Base-by-base conservation (phyloP, 2,113 vertebrate genomes). In the Pachypanchax playfairii region DNA sequence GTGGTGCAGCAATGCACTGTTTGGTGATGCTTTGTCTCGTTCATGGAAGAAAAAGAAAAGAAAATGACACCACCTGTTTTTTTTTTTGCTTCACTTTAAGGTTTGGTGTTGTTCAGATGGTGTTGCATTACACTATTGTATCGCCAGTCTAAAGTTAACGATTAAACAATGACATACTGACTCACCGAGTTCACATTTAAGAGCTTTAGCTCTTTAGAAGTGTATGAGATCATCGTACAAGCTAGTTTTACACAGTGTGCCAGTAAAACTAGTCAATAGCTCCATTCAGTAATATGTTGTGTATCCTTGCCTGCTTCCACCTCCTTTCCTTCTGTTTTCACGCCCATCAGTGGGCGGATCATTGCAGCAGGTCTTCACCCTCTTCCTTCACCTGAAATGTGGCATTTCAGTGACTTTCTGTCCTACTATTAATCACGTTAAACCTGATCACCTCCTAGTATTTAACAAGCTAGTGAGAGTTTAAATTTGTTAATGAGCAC, bases 51-150 rank as follows among this genome's bases (percentile, higher is more conserved):
- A 69, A 58, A 67, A 42, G 56, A 80, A 49, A 76, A 74, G 54
- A 25, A 65, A 77, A 56, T 49, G 11, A 18, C 2, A 38, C 14
- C 46, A 26, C 31, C 46, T 47, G 13, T 64, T 80, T 75, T 44
- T 13, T 64, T 80, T 75, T 44, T 38, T 29, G 2, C 6, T 22
- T 2, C 28, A 41, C 25, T 14, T 65, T 62, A 33, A 6, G 2
- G 50, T 24, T 44, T 47, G 13, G 39, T 69, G 65, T 48, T 22
- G 21, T 44, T 44, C 28, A 50, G 17, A 35, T n/a, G 20, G 0
- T 18, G 25, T 73, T 29, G 12, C 39, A 61, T 83, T 76, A 38
- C 47, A 1, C 70, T 9, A 62, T 73, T 83, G 50, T 79, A 31
- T 79, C 6, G 22, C 49, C 39, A 10, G 31, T 65, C 53, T 63